A percentile compares a stretch with the other conserved stretches of the same genome.
phyloP scores from a whole-genome alignment of 1,140 invertebrate genomes.

The Drosophila bocqueti region DNA sequence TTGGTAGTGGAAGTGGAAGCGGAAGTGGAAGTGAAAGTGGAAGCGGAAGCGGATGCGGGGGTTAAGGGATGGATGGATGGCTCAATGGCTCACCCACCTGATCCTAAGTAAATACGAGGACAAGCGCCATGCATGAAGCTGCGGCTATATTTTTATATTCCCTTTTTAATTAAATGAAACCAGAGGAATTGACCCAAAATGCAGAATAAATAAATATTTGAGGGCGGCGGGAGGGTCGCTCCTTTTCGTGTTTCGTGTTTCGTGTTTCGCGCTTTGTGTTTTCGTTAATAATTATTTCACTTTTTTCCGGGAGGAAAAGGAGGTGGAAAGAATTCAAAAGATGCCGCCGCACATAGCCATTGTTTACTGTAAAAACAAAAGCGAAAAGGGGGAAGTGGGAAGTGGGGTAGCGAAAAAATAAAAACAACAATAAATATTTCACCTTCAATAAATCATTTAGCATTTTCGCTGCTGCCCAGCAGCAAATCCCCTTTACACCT shows the following conservation, averaged over 20 bases:
- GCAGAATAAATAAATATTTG: conserved; percentile 76
- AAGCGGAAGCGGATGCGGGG: background rate
- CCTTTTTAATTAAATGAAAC: conserved; percentile 85
- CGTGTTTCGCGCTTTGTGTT: conserved; percentile 29
- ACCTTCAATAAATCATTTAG: conserved; percentile 84
- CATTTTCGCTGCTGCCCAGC: conserved; percentile 48
- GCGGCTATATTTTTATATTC: conserved; percentile 31
- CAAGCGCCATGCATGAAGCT: conserved; percentile 42
- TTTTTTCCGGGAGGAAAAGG: conserved; percentile 47
- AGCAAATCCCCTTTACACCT: conserved; percentile 50
- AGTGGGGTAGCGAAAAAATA: conserved; percentile 32
- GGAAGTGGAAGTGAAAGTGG: background rate
- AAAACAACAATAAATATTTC: conserved; percentile 84
- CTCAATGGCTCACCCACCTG: conserved; percentile 75
- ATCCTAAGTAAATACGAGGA: conserved; percentile 83
- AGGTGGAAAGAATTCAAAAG: conserved; percentile 75
- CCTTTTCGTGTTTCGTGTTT: conserved; percentile 5
- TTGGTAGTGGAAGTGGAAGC: background rate
- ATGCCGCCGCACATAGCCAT: conserved; percentile 60
- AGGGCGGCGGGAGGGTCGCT: background rate
- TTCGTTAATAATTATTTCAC: conserved; percentile 81
- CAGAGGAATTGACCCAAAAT: conserved; percentile 85
- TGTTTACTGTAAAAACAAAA: conserved; percentile 64
- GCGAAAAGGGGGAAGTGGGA: conserved; percentile 3
- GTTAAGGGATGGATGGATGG: conserved; percentile 16